Evolutionary conservation across 2,888 invertebrate genomes (phyloP), one percentile per base, ranked within the genome.

Genomic region (Chrysolina haemoptera): DNA sequence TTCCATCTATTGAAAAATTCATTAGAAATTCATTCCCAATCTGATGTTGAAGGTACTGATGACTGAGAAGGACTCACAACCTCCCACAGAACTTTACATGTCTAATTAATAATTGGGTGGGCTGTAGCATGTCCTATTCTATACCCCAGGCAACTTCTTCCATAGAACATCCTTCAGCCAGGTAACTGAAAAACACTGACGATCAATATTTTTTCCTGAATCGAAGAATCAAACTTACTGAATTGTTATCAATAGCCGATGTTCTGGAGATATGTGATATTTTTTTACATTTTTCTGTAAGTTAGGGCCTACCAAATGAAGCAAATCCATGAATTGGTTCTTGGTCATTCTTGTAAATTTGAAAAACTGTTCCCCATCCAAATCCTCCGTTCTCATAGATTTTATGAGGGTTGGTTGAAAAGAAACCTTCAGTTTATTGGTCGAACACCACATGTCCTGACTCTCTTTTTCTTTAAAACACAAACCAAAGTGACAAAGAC

Each of bases 61-160:
- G 65, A 18, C 35, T 55, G 43, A 11, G 64, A 53, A 4, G 40
- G 65, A 18, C 22, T 40, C 11, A 65, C 12, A 20, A 65, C 43
- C 20, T 63, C 66, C 67, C 71, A 68, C 11, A 71, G 8, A 40
- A 71, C 62, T 12, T 46, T 9, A n/a, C 62, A 62, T 1, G 67
- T 71, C 46, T 71, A 67, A 1, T 63, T 68, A 4, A 68, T 63
- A 2, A 71, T 67, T 11, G 35, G 16, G 50, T 71, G 71, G 10
- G 62, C 71, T 41, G 71, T 71, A 22, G 71, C 53, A 62, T 71
- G 46, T 62, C 68, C 68, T 12, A 71, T 50, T n/a, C 67, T 46
- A 62, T 53, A 18, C 62, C 63, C 62, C 71, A 48, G 16, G 63
- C 63, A 50, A 71, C 67, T 41, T 71, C 53, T 16, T 67, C 68